Evolutionary conservation across 2,888 invertebrate genomes (phyloP).

Genomic region (Mystacides longicornis): DNA sequence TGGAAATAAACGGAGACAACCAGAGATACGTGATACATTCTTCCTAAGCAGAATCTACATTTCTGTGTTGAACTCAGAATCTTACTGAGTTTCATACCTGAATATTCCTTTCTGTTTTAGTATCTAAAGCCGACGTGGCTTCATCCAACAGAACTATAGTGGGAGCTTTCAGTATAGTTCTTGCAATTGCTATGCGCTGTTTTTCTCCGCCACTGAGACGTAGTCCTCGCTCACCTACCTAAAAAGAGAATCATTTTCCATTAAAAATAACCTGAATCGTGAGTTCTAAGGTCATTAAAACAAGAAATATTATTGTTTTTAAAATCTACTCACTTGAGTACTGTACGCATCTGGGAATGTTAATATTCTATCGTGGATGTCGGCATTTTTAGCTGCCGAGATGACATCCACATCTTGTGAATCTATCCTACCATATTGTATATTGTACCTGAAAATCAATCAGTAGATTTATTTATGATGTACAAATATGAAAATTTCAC

Average conservation of each 20-base stretch:
- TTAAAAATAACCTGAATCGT: neutral
- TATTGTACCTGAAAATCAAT: constrained; percentile 79
- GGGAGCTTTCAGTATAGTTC: constrained; percentile 89
- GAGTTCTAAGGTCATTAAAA: neutral
- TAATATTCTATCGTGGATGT: constrained; percentile 87
- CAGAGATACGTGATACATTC: too few relatives aligned
- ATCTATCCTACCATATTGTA: constrained; percentile 79
- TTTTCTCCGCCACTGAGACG: constrained; percentile 96
- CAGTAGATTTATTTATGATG: too few relatives aligned
- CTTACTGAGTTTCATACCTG: too few relatives aligned
- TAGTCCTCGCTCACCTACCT: constrained; percentile 92
- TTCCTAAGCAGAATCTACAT: too few relatives aligned
- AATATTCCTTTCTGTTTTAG: constrained; percentile 88
- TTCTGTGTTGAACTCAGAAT: too few relatives aligned
- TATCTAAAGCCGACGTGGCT: constrained; percentile 92
- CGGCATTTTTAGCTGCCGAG: constrained; percentile 83
- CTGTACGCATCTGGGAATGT: constrained; percentile 88
- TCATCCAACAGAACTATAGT: constrained; percentile 88
- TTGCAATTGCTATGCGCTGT: constrained; percentile 93
- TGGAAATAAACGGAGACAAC: too few relatives aligned
- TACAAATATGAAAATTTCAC: too few relatives aligned
- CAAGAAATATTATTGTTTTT: neutral
- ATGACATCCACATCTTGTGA: constrained; percentile 78
- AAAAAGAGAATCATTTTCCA: neutral
- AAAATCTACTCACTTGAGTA: constrained; percentile 52